Conservation (phyloP, 1,140 invertebrate species). For the Euschistus heros region DNA sequence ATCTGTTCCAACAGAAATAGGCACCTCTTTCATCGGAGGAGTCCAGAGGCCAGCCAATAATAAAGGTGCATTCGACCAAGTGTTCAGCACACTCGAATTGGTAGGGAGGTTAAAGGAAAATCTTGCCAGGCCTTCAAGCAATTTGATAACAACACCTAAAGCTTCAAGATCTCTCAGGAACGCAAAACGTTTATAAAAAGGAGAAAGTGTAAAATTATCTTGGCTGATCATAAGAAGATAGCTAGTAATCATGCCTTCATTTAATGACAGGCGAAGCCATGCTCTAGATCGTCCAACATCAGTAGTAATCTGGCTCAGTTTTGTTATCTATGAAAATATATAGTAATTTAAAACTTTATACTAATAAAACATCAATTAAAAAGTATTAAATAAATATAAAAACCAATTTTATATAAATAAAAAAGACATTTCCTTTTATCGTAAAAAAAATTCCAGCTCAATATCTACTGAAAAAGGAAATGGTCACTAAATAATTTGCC, state of each 20-base stretch:
- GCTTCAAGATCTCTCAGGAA: slow-evolving; percentile 67
- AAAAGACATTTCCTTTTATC: no score
- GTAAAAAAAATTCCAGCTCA: no score
- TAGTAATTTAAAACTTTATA: background rate
- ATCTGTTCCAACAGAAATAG: slow-evolving; percentile 43
- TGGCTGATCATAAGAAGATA: slow-evolving; percentile 68
- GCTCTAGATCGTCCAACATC: slow-evolving; percentile 84
- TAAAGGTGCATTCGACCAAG: slow-evolving; percentile 75
- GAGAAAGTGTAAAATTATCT: slow-evolving; percentile 56
- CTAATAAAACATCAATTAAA: background rate
- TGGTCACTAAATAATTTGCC: no score
- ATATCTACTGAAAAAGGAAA: no score
- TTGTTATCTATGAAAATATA: slow-evolving; percentile 25
- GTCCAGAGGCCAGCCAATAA: slow-evolving; percentile 74
- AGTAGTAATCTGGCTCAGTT: slow-evolving; percentile 63
- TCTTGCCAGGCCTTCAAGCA: slow-evolving; percentile 65
- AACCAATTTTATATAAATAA: no score
- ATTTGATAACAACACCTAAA: slow-evolving; percentile 62
- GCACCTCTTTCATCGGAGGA: slow-evolving; percentile 58
- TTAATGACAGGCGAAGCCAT: slow-evolving; percentile 79
- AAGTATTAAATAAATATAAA: no score
- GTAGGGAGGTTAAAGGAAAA: slow-evolving; percentile 68
- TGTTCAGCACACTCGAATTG: slow-evolving; percentile 81
- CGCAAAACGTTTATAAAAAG: slow-evolving; percentile 67
- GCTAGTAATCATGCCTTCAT: slow-evolving; percentile 75